These are phyloP conservation scores for Corythornis madagascariensis DNA, from an alignment of 2,113 vertebrate species.

Conservation along the genomic window DNA sequence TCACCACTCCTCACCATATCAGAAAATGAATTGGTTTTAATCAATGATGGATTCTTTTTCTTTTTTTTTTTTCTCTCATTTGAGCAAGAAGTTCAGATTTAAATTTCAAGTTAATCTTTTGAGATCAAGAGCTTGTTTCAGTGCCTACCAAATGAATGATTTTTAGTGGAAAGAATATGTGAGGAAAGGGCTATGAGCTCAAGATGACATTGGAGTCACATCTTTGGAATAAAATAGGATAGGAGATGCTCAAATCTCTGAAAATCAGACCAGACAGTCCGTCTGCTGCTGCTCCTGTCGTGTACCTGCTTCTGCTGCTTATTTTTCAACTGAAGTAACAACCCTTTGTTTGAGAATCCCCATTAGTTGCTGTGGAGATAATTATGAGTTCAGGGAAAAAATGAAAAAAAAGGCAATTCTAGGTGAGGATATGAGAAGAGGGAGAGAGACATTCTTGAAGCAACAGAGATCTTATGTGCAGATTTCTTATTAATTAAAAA, in stretches of 20 bases:
- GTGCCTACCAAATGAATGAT: neutral
- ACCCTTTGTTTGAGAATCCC: neutral
- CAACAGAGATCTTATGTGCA: neutral
- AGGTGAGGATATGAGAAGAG: neutral
- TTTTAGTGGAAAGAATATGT: neutral
- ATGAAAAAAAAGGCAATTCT: neutral
- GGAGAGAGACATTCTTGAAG: neutral
- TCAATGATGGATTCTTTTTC: neutral
- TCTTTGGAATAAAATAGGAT: neutral
- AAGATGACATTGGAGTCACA: neutral
- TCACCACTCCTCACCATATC: neutral
- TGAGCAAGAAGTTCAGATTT: neutral
- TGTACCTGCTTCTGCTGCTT: neutral
- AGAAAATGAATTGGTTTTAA: neutral
- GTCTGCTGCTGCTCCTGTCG: neutral
- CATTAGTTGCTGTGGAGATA: slow-evolving; percentile 23
- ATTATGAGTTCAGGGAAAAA: neutral
- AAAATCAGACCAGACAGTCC: neutral
- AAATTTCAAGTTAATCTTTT: neutral
- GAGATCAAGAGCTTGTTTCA: neutral
- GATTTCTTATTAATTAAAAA: neutral
- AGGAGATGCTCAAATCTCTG: neutral
- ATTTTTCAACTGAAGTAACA: slow-evolving; percentile 7
- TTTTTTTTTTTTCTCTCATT: neutral
- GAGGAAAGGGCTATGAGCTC: neutral